Percentiles rank a stretch among this genome's conserved stretches.
Evolutionary conservation across 2,888 invertebrate genomes (phyloP).

Genomic region (Apodemia hepburni): DNA sequence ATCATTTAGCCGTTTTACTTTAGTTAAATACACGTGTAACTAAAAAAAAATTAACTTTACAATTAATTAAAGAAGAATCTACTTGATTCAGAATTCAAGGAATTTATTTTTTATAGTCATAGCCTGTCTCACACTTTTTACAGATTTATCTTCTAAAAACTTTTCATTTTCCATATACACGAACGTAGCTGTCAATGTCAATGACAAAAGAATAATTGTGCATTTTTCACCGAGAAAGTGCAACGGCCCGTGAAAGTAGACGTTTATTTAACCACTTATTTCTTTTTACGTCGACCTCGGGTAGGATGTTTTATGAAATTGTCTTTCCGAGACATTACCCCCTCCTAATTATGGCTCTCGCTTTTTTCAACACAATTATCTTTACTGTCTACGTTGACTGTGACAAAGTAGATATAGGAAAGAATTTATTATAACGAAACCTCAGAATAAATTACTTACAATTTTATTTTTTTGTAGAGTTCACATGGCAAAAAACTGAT

Average conservation of each 20-base stretch:
- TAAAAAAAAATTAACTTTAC: too few relatives aligned
- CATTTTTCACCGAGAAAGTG: slow-evolving; percentile 56
- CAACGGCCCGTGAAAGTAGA: slow-evolving; percentile 60
- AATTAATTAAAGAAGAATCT: too few relatives aligned
- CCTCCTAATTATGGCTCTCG: slow-evolving; percentile 67
- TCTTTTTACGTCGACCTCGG: slow-evolving; percentile 59
- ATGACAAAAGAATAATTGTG: slow-evolving; percentile 41
- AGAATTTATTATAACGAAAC: not conserved
- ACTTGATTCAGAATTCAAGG: too few relatives aligned
- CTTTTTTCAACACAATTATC: slow-evolving; percentile 64
- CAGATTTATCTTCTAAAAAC: too few relatives aligned
- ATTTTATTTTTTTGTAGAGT: too few relatives aligned
- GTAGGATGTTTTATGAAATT: slow-evolving; percentile 76
- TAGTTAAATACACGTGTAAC: too few relatives aligned
- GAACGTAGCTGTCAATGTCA: slow-evolving; percentile 40
- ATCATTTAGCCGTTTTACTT: too few relatives aligned
- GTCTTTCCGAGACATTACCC: slow-evolving; percentile 76
- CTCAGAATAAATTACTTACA: too few relatives aligned
- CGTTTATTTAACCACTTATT: slow-evolving; percentile 72
- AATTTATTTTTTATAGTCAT: too few relatives aligned
- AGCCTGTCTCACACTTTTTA: too few relatives aligned
- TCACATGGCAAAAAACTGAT: too few relatives aligned
- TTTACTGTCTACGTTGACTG: slow-evolving; percentile 67
- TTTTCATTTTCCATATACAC: too few relatives aligned
- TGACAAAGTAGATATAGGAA: slow-evolving; percentile 53